phyloP scores from a whole-genome alignment of 2,888 invertebrate species.

The Ophion obscuratus region DNA sequence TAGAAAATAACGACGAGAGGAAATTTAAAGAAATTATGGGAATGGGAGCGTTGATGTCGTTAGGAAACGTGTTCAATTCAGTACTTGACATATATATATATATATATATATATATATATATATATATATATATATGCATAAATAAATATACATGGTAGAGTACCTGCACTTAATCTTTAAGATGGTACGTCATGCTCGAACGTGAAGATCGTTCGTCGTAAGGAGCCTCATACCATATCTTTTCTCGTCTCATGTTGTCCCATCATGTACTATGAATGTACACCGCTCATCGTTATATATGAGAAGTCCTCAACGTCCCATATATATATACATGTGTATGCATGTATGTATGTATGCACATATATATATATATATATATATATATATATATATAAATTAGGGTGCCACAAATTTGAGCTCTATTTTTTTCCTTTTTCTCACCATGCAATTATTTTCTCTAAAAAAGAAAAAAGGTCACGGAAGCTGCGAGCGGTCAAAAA shows the following conservation, averaged over 20 bases:
- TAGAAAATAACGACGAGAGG: constrained; percentile 41
- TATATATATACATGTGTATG: constrained; percentile 34
- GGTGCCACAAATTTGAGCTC: no score
- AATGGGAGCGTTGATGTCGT: constrained; percentile 40
- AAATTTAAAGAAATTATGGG: constrained; percentile 45
- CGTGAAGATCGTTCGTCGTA: constrained; percentile 51
- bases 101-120: constrained; percentile 13
- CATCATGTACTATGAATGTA: constrained; percentile 51
- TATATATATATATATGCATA: constrained; percentile 12
- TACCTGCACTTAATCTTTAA: constrained; percentile 53
- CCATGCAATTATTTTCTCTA: no score
- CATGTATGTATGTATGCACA: no score
- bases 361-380: no score
- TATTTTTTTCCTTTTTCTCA: no score
- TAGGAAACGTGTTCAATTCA: not conserved
- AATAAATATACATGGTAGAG: not conserved
- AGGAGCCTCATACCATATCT: constrained; percentile 42
- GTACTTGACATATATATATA: not conserved
- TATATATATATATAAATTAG: no score
- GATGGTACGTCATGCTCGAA: constrained; percentile 59
- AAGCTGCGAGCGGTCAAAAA: no score
- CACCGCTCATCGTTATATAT: constrained; percentile 29
- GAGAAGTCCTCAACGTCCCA: not conserved
- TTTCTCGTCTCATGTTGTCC: constrained; percentile 49
- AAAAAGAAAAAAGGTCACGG: no score